Evolutionary conservation across 2,113 vertebrate species (phyloP).

Genomic region (Brachypteracias leptosomus): DNA sequence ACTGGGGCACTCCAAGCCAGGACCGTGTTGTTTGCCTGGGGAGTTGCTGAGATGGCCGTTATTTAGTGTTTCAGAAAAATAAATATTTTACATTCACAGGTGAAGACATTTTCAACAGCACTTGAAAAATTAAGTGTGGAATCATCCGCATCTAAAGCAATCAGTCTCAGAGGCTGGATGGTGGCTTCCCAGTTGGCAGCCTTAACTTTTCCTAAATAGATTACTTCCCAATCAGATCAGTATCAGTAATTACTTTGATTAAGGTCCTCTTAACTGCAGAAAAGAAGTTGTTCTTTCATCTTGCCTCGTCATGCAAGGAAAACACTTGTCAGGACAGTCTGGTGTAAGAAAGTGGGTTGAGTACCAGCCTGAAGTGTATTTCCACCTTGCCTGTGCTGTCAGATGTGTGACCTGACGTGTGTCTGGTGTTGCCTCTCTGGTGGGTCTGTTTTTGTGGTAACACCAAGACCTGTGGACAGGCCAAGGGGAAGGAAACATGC

Average conservation of each 20-base stretch:
- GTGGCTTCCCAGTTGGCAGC: background rate
- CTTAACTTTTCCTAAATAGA: constrained; percentile 10
- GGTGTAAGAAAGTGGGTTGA: background rate
- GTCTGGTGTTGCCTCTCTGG: background rate
- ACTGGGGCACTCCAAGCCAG: background rate
- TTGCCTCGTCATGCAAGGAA: background rate
- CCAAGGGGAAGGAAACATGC: background rate
- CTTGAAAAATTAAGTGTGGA: constrained; percentile 30
- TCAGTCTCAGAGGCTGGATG: background rate
- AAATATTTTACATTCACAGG: constrained; percentile 27
- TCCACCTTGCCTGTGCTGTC: too few relatives aligned
- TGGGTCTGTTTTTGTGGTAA: background rate
- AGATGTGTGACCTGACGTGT: rapidly evolving
- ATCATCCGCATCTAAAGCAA: background rate
- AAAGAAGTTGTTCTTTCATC: background rate
- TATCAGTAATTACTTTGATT: constrained; percentile 18
- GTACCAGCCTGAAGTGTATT: background rate
- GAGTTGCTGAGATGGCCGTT: background rate
- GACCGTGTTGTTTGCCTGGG: background rate
- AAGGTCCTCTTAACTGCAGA: background rate
- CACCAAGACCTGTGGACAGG: rapidly evolving
- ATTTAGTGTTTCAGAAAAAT: background rate
- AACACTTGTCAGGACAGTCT: background rate
- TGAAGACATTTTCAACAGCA: constrained; percentile 19
- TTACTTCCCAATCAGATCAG: constrained; percentile 28